A percentile compares a stretch with the other conserved stretches of the same genome.
These are phyloP conservation scores for Eubasilissa regina DNA, from an alignment of 1,140 invertebrate genomes.

Conservation along the genomic window DNA sequence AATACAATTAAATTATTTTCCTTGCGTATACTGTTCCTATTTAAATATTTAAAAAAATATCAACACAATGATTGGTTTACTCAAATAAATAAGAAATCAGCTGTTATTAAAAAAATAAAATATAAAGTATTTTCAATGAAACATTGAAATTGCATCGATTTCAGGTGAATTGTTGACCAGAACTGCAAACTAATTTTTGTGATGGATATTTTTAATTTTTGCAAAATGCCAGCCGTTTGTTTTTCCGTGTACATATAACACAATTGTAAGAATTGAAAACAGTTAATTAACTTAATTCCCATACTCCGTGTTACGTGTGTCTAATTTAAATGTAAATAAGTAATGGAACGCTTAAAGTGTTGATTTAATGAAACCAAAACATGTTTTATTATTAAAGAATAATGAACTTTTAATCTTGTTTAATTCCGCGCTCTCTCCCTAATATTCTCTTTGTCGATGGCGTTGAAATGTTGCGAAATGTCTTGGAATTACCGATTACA, in stretches of 20 bases:
- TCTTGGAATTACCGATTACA: constrained; percentile 11
- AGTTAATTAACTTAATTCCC: neutral
- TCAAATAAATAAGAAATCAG: too few species aligned
- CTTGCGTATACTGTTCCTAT: too few species aligned
- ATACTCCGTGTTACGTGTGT: neutral
- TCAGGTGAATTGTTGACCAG: too few species aligned
- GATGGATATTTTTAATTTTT: too few species aligned
- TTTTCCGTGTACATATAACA: constrained; percentile 29
- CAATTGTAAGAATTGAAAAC: constrained; percentile 9
- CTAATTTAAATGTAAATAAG: neutral
- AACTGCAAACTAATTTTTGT: too few species aligned
- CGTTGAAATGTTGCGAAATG: neutral
- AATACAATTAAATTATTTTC: too few species aligned
- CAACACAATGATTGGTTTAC: too few species aligned
- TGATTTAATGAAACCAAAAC: constrained; percentile 7
- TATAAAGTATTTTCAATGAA: too few species aligned
- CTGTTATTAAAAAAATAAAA: too few species aligned
- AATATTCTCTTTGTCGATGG: neutral
- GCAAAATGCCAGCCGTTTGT: neutral
- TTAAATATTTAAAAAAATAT: too few species aligned
- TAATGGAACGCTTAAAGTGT: neutral
- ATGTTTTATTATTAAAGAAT: constrained; percentile 35
- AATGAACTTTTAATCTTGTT: constrained; percentile 27
- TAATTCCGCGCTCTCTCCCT: neutral
- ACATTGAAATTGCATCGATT: too few species aligned